phyloP scores from a whole-genome alignment of 2,888 invertebrate genomes.

The Muscina levida region DNA sequence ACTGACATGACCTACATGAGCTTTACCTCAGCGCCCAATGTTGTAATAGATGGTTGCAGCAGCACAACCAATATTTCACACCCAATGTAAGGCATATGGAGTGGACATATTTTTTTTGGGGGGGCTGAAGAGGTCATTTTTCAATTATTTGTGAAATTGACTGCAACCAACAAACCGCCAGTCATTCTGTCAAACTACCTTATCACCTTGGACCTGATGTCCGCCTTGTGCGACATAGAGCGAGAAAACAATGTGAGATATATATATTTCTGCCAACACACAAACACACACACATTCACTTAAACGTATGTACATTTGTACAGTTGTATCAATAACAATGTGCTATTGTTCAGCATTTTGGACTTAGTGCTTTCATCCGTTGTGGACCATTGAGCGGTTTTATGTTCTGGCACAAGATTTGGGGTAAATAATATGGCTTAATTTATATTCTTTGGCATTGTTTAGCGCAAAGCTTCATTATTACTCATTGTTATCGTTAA shows the following conservation, averaged over 20 bases:
- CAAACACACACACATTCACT: neutral
- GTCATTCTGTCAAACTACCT: too few species aligned
- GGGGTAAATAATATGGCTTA: neutral
- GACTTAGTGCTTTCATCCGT: neutral
- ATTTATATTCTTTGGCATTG: neutral
- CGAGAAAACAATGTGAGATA: too few species aligned
- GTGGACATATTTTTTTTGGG: too few species aligned
- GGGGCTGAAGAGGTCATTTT: conserved; percentile 4
- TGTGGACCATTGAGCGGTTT: neutral
- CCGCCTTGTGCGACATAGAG: too few species aligned
- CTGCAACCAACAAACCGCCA: conserved; percentile 20
- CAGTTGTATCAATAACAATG: neutral
- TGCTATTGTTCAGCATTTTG: neutral
- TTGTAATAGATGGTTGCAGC: too few species aligned
- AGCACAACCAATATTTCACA: too few species aligned
- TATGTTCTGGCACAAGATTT: neutral
- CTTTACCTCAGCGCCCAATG: too few species aligned
- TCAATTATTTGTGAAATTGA: conserved; percentile 7
- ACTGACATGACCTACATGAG: too few species aligned
- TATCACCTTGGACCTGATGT: conserved; percentile 12
- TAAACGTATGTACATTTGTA: neutral
- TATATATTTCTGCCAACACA: too few species aligned
- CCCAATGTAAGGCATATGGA: too few species aligned
- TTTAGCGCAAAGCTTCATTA: conserved; percentile 5
- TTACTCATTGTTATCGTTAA: neutral